phyloP scores from a whole-genome alignment of 92 coral and sea anemone species.

The Micromussa lordhowensis region DNA sequence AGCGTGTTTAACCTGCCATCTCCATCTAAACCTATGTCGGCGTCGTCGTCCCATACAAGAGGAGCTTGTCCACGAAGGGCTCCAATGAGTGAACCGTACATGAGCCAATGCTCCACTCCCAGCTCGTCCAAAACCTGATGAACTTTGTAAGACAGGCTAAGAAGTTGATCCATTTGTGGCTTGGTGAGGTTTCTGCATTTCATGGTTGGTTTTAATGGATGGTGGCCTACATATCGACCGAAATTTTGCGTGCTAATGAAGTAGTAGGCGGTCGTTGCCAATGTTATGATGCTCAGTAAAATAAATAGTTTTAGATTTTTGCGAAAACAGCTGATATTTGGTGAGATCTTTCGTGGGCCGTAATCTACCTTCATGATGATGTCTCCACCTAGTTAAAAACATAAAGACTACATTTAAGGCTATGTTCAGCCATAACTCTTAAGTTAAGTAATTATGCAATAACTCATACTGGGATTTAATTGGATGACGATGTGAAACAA shows the following conservation, averaged over 20 bases:
- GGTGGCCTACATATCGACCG: slow-evolving; percentile 12
- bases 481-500: no score
- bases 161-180: slow-evolving; percentile 38
- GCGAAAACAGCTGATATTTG: no score
- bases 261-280: background rate
- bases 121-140: slow-evolving; percentile 46
- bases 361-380: background rate
- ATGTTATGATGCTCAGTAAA: background rate
- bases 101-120: slow-evolving; percentile 64
- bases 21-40: slow-evolving; percentile 68
- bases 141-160: slow-evolving; percentile 52
- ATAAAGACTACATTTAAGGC: no score
- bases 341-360: no score
- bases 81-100: slow-evolving; percentile 75
- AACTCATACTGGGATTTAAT: no score
- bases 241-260: background rate
- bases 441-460: no score
- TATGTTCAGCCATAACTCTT: background rate
- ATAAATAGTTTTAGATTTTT: background rate
- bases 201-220: background rate
- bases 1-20: slow-evolving; percentile 34
- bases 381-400: background rate
- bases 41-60: slow-evolving; percentile 73
- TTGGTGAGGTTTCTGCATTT: slow-evolving; percentile 27
- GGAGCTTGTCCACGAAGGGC: slow-evolving; percentile 69